Percentiles rank a stretch among this genome's conserved stretches.
These are phyloP conservation scores for Orthosia gracilis DNA, from an alignment of 2,888 invertebrate species.

Conservation along the genomic window DNA sequence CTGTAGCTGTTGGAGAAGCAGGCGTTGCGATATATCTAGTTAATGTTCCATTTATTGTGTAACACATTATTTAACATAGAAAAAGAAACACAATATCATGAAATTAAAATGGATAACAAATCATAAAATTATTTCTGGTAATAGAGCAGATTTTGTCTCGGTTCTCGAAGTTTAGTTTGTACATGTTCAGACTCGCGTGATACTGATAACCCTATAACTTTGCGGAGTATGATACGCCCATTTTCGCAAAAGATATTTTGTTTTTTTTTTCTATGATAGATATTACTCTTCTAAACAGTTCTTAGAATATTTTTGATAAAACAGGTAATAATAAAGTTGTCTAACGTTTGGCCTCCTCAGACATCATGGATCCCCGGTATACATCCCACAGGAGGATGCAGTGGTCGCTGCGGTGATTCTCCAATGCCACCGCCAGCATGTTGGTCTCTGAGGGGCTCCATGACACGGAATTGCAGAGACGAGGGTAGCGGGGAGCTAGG, in stretches of 20 bases:
- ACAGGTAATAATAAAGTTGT: no score
- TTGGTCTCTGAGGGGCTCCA: slow-evolving; percentile 97
- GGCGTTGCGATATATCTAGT: background rate
- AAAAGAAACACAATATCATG: no score
- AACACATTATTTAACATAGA: background rate
- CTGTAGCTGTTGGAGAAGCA: slow-evolving; percentile 55
- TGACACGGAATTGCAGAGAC: slow-evolving; percentile 96
- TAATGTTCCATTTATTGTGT: background rate
- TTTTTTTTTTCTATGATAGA: no score
- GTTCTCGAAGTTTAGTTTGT: background rate
- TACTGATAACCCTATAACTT: background rate
- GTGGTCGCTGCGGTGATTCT: slow-evolving; percentile 97
- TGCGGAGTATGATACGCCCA: background rate
- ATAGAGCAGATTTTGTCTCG: background rate
- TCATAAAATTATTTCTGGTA: no score
- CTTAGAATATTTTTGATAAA: no score
- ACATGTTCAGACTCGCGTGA: background rate
- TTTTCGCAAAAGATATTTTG: no score
- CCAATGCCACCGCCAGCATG: slow-evolving; percentile 96
- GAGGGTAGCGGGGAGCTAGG: slow-evolving; percentile 95
- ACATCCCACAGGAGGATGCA: slow-evolving; percentile 98
- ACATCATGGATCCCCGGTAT: slow-evolving; percentile 81
- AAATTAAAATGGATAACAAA: no score
- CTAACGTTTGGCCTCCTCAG: slow-evolving; percentile 76
- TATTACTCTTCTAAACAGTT: no score